Evolutionary conservation across 1,140 invertebrate genomes (phyloP), one percentile per base, ranked within the genome.

Genomic region (Meteorus sp.): DNA sequence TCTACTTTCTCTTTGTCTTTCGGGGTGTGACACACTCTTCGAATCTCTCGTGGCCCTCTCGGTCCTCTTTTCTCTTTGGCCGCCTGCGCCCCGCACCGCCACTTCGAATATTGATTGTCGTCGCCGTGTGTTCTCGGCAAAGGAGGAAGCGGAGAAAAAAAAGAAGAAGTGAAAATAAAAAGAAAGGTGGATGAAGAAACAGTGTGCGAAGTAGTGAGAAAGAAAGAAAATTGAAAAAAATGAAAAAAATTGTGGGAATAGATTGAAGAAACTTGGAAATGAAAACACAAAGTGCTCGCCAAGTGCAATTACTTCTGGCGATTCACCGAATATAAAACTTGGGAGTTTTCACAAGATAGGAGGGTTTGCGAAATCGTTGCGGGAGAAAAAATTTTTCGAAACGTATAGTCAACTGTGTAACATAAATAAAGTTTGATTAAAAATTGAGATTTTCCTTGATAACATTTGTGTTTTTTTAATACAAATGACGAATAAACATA

Each of bases 51-150:
- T 56, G 15, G 52, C 56, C 56, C 37, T 43, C 25, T 51, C 39
- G 39, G 22, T 53, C 55, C 54, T 62, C 66, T 56, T 35, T 41
- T 58, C 63, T 62, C 56, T 53, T 56, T 52, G 52, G 33, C 51
- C 56, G 62, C 58, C 59, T 54, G 57, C 59, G 59, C n/a, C n/a
- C n/a, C n/a, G n/a, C n/a, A n/a, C n/a, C n/a, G n/a, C n/a, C n/a
- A n/a, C n/a, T n/a, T n/a, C n/a, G n/a, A n/a, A 62, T 75, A 78
- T 78, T 73, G 76, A 78, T 78, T 78, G 71, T 73, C 71, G 68
- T 56, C 53, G n/a, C n/a, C n/a, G n/a, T n/a, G n/a, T n/a, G n/a
- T n/a, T n/a, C n/a, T n/a, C n/a, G n/a, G n/a, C n/a, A n/a, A n/a
- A n/a, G n/a, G n/a, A n/a, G n/a, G n/a, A n/a, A n/a, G n/a, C n/a